Conservation (phyloP, 2,888 invertebrate genomes). For the Taphrorychus bicolor region DNA sequence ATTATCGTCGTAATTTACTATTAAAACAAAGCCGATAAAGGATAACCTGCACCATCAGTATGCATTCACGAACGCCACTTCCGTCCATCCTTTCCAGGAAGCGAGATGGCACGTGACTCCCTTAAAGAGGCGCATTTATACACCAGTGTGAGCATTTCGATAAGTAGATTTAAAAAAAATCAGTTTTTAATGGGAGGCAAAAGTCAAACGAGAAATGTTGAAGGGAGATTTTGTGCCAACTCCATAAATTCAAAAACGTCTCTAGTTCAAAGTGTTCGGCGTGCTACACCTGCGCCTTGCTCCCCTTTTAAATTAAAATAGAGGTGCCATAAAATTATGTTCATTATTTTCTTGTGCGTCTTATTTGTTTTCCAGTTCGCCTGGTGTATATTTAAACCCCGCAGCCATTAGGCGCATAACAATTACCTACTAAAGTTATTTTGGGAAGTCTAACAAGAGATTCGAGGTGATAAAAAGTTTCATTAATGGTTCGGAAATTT, state of each 20-base stretch:
- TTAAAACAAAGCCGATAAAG: slow-evolving; percentile 42
- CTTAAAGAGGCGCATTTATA: slow-evolving; percentile 41
- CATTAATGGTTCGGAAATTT: slow-evolving; percentile 29
- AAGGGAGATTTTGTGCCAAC: too few relatives aligned
- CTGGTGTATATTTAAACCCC: slow-evolving; percentile 35
- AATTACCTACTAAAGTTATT: slow-evolving; percentile 33
- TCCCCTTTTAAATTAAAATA: slow-evolving; percentile 30
- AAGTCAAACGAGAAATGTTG: too few relatives aligned
- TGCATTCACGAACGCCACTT: slow-evolving; percentile 52
- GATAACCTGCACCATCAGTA: slow-evolving; percentile 48
- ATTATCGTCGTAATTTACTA: slow-evolving; percentile 14
- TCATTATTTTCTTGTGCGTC: slow-evolving; percentile 28
- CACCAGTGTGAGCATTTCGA: not conserved
- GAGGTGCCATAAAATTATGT: slow-evolving; percentile 37
- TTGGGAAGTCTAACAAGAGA: slow-evolving; percentile 8
- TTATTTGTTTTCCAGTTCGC: slow-evolving; percentile 25
- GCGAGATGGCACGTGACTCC: slow-evolving; percentile 57
- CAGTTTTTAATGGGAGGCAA: too few relatives aligned
- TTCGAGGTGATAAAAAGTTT: slow-evolving; percentile 22
- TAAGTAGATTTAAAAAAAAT: not conserved
- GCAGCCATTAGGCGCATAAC: slow-evolving; percentile 35
- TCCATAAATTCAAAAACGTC: not conserved
- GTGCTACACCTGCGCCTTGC: slow-evolving; percentile 18
- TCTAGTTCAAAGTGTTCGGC: slow-evolving; percentile 8
- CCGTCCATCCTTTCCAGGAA: slow-evolving; percentile 57